Evolutionary conservation across 2,888 invertebrate species (phyloP), one percentile per base, ranked within the genome.

Genomic region (Electrophaes corylata): DNA sequence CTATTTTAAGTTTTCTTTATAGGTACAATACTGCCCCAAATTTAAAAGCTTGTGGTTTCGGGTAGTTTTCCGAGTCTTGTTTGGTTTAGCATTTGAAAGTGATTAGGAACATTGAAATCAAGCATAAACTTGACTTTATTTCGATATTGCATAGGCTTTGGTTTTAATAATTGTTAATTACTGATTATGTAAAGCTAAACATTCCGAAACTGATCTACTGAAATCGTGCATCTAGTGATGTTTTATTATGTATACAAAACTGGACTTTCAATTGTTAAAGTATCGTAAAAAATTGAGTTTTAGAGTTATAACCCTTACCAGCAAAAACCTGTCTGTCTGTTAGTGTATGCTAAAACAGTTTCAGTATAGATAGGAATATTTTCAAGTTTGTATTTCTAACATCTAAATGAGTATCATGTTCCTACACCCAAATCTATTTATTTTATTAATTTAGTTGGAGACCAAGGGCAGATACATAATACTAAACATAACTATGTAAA

Each of bases 1-100:
- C 58, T 63, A 53, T 57, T 66, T 57, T 47, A 62, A 45, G 60
- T 57, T 64, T 60, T 11, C 31, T 45, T 12, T 37, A 1, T 41
- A 41, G 31, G 45, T 46, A 56, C 14, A 48, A n/a, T 23, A 18
- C 51, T 57, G 60, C 55, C 59, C 64, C 62, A 62, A 62, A 8
- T 29, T 20, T 40, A 4, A 14, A 35, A 40, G 16, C 5, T n/a
- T 20, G 43, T 43, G 26, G 26, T 35, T 18, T 41, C 11, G 0
- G 16, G 14, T 14, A 6, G 2, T 19, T 16, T 39, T 18, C 2
- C 12, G 10, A 12, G 6, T 23, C 26, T 18, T 31, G 4, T 18
- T 16, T 10, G n/a, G n/a, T n/a, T n/a, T n/a, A n/a, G n/a, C n/a
- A n/a, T n/a, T n/a, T n/a, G n/a, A n/a, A n/a, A n/a, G n/a, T n/a